Evolutionary conservation across 2,113 vertebrate species (phyloP), one percentile per base, ranked within the genome.

Genomic region (Malurus cyaneus): DNA sequence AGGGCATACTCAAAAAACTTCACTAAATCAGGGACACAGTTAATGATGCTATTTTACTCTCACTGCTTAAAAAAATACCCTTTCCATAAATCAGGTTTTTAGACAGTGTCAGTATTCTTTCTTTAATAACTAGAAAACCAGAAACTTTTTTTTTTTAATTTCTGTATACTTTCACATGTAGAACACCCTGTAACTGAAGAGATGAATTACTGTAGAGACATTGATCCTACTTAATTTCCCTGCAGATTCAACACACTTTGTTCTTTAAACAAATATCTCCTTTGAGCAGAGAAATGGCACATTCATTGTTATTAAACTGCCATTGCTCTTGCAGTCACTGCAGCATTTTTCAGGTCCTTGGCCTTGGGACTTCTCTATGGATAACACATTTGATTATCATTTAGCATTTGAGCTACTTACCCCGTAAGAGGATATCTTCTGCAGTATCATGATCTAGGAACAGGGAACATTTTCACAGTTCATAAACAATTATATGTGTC

Each of bases 191-290:
- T 74, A 94, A 47, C 42, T 66, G 61, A 74, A 83, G 47, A 92
- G 49, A 36, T 57, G 10, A 64, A 89, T 83, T 83, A 54, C 52
- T 52, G 17, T 23, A 66, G 39, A 91, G 47, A 52, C 47, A 80
- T 81, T 81, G 66, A 91, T 89, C 13, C 16, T 57, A 15, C 36
- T 87, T 79, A 59, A 91, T 95, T 96, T 95, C 70, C 72, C 56
- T 77, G 50, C 78, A 88, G 39, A 49, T 89, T 92, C 52, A 87
- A 71, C 16, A 70, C 13, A 71, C 9, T 92, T 85, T 87, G 25
- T 81, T 94, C 73, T 92, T 95, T 77, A 88, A 93, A 93, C 34
- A 94, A 80, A 54, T 80, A 92, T 41, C 16, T 85, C 61, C 34
- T 89, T 20, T 53, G 54, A 86, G 47, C 36, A 86, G 31, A 62